phyloP scores from a whole-genome alignment of 2,113 vertebrate species.

The Chionomys nivalis region DNA sequence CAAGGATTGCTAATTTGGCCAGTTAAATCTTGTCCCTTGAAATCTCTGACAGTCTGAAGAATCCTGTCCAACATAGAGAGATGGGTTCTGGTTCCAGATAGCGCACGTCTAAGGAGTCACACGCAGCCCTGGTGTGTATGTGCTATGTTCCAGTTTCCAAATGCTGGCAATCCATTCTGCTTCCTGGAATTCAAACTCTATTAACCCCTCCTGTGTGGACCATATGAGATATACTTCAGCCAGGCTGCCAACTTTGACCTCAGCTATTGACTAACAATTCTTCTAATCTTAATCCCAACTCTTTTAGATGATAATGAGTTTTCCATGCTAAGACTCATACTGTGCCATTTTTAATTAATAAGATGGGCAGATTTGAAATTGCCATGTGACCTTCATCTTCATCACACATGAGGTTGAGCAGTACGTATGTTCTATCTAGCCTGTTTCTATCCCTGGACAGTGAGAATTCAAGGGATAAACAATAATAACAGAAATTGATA shows the following conservation, averaged over 20 bases:
- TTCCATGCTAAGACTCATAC: not conserved
- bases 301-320: not conserved
- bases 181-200: conserved; percentile 29
- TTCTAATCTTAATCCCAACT: not conserved
- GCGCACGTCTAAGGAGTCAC: conserved; percentile 32
- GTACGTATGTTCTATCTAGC: not conserved
- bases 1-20: not conserved
- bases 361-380: not conserved
- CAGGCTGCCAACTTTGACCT: conserved; percentile 49
- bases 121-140: not conserved
- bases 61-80: not conserved
- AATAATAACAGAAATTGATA: not conserved
- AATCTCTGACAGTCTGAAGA: not conserved
- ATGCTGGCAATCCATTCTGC: conserved; percentile 15
- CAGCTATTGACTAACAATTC: not conserved
- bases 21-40: not conserved
- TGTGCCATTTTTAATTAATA: not conserved
- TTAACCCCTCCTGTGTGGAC: not conserved
- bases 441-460: not conserved
- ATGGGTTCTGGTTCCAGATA: conserved; percentile 1
- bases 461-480: not conserved
- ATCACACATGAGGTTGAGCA: not conserved
- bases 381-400: not conserved
- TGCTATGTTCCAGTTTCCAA: conserved; percentile 36
- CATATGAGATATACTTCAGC: conserved; percentile 45